Evolutionary conservation across 1,140 invertebrate species (phyloP).

Genomic region (Mactra quadrangularis): DNA sequence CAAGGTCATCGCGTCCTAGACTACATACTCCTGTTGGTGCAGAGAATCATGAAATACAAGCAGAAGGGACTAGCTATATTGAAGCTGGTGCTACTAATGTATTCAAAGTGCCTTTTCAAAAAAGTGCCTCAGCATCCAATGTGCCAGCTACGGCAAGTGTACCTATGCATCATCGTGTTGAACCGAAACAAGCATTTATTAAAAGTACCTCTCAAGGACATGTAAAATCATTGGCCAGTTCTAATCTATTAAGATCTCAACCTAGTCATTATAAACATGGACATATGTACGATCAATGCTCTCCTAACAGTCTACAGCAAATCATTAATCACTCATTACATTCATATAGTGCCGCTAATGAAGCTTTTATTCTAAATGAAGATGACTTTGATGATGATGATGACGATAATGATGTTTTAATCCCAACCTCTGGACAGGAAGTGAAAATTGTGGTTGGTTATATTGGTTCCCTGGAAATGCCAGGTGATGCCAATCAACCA

Average conservation of each 20-base stretch:
- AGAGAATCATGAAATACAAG: conserved; percentile 64
- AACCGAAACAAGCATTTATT: conserved; percentile 69
- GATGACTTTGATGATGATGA: conserved; percentile 59
- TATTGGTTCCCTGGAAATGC: conserved; percentile 97
- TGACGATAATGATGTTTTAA: conserved; percentile 64
- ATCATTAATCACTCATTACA: conserved; percentile 61
- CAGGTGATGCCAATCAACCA: conserved; percentile 90
- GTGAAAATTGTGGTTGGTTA: conserved; percentile 96
- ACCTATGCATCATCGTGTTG: conserved; percentile 52
- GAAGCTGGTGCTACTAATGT: conserved; percentile 51
- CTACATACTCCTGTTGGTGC: conserved; percentile 69
- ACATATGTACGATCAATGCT: conserved; percentile 55
- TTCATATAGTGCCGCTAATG: conserved; percentile 65
- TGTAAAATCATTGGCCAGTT: conserved; percentile 10
- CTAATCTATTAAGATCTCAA: conserved; percentile 24
- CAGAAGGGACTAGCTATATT: conserved; percentile 42
- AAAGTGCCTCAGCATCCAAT: conserved; percentile 52
- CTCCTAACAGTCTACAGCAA: conserved; percentile 54
- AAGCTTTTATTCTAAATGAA: conserved; percentile 70
- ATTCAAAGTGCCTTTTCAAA: conserved; percentile 61
- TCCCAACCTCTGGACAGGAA: conserved; percentile 79
- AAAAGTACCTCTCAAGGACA: conserved; percentile 67
- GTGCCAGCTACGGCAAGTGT: conserved; percentile 53
- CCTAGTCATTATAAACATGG: conserved; percentile 34
- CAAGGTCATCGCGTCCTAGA: conserved; percentile 57